Percentiles rank a stretch among this genome's conserved stretches.
phyloP scores from a whole-genome alignment of 1,140 invertebrate species.

The Onthophagus taurus region DNA sequence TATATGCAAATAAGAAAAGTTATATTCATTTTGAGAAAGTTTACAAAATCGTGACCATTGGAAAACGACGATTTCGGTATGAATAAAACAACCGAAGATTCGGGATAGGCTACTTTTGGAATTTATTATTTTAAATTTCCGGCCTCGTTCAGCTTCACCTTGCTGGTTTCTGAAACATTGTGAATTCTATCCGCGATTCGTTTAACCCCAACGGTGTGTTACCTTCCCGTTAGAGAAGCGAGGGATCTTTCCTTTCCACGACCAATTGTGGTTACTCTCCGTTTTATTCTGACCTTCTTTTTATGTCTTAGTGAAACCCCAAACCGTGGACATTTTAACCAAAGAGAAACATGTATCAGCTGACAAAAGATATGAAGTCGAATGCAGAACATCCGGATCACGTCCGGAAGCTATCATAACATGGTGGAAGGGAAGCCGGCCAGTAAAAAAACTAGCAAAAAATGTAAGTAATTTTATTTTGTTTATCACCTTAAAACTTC shows the following conservation, averaged over 20 bases:
- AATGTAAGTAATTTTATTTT: slow-evolving; percentile 53
- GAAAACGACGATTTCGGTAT: slow-evolving; percentile 9
- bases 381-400: slow-evolving; percentile 73
- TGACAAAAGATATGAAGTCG: slow-evolving; percentile 71
- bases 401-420: slow-evolving; percentile 72
- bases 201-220: background rate
- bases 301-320: slow-evolving; percentile 70
- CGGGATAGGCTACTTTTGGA: slow-evolving; percentile 2
- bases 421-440: slow-evolving; percentile 75
- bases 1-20: too few species aligned
- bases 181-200: background rate
- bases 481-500: background rate
- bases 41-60: too few species aligned
- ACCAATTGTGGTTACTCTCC: too few species aligned
- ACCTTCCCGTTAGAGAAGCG: background rate
- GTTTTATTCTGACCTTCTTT: too few species aligned
- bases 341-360: slow-evolving; percentile 70
- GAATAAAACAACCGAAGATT: slow-evolving; percentile 7
- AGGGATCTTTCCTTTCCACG: background rate
- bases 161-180: too few species aligned
- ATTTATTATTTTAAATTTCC: slow-evolving; percentile 12
- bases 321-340: slow-evolving; percentile 66
- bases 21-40: too few species aligned
- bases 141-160: background rate
- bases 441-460: slow-evolving; percentile 65